Base-by-base conservation (phyloP, 1,140 invertebrate species). In the Theocolax elegans region DNA sequence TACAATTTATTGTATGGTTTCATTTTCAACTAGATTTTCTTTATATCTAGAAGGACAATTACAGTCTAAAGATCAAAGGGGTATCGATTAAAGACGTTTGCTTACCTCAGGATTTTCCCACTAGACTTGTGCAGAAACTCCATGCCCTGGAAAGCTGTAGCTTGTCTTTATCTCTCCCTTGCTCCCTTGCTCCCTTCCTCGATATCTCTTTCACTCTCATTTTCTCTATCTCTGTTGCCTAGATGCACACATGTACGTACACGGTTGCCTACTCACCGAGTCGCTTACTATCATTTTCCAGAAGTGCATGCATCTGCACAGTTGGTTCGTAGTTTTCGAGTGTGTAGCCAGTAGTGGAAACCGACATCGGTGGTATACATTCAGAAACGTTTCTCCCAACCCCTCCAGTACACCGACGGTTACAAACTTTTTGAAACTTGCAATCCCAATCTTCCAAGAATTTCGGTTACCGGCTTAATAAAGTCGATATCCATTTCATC, bases 371-470 rank as follows among this genome's bases (percentile, higher is more conserved):
- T 7, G 3, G 4, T 21, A 49, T 49, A 23, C 21, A n/a, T 23
- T 8, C 23, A 21, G 46, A 49, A 49, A 13, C 46, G 15, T 3
- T 19, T 49, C 19, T 23, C 17, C 13, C 6, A 3, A 9, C 15
- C 7, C 31, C 10, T 35, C 10, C 4, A 10, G 31, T 35, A 35
- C 13, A 8, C 35, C 35, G n/a, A 3, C 3, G 46, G 46, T 15
- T 53, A 1, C 27, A 53, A 53, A 53, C 51, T 53, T 29, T 29
- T 53, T 15, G 51, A 17, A 53, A 53, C 51, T 53, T 27, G 27
- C 23, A 6, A 53, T 53, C 29, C 15, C 51, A 53, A 53, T 53
- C 51, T 53, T 29, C 12, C 51, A 29, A 29, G 27, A 29, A 29
- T 29, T 53, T 29, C 6, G n/a, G 19, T 13, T 29, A 15, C 4